Evolutionary conservation across 2,113 vertebrate species (phyloP), one percentile per base, ranked within the genome.

Genomic region (Atrichornis clamosus): DNA sequence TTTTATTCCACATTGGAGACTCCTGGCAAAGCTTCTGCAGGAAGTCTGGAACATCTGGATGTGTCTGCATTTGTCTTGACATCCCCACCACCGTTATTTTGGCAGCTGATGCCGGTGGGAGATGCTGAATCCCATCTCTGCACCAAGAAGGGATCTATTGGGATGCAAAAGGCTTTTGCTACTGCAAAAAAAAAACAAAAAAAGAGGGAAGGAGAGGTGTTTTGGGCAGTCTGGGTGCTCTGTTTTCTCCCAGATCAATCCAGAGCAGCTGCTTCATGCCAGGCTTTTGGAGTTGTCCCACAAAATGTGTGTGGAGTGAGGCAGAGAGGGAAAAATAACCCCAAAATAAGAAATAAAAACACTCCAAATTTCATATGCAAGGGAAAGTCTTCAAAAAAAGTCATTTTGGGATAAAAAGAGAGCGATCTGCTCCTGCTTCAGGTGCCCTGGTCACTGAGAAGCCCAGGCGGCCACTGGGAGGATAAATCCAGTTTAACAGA

Each of bases 261-360:
- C 52, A 53, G 41, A n/a, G 42, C 7, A 58, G 26, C 37, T 59
- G 73, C 32, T 58, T 47, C 41, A 26, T 2, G 3, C 81, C 60
- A 46, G 30, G 15, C 28, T 41, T 68, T 21, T 24, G 32, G 13
- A 49, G 32, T 20, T 49, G 28, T 6, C 32, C 60, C 60, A 27
- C 9, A 50, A 42, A 82, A 1, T 14, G 5, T 24, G 14, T 60
- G 13, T 55, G 46, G 39, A 65, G 8, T 30, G 42, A 21, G 55
- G 58, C 0, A 60, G 30, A 35, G 4, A 23, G 11, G 5, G 2
- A 6, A 21, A 59, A 39, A 74, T 33, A 13, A 0, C 6, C 1
- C 21, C 17, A 39, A 50, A 84, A 11, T 8, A 11, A 22, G 16
- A 19, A 7, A 15, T 49, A 37, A 14, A 24, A 19, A 5, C 9